Base-by-base conservation (phyloP, 2,888 invertebrate species). In the Onthophagus sagittarius region DNA sequence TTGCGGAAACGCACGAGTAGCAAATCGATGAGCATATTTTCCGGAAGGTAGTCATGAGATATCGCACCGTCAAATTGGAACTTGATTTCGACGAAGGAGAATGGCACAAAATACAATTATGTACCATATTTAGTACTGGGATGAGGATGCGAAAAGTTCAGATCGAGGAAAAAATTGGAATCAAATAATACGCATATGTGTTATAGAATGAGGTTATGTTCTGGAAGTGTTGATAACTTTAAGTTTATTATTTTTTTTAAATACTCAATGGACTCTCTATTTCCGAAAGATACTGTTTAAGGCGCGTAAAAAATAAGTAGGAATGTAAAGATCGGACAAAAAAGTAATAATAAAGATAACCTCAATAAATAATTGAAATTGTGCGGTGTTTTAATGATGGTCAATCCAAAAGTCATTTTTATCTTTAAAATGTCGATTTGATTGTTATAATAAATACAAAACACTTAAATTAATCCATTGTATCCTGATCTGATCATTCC, bases 11-110 rank as follows among this genome's bases (percentile, higher is more conserved):
- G 93, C 79, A 89, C 91, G 75, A 88, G 91, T 74, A 91, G 92
- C 75, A 92, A 92, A 82, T 90, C 92, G 74, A 92, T 93, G 84
- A 92, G 89, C 85, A 92, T 93, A 86, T 93, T 93, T 85, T 91
- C 92, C 31, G 75, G 75, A 31, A 77, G 78, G 78, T 78, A 78
- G 77, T 78, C 75, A 73, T 70, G 67, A 67, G 67, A 32, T 64
- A 15, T 23, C 39, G 5, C 11, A 11, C 4, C 7, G 39, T 53
- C 39, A 53, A 7, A 9, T 53, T 9, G 39, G 39, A 11, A 53
- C 11, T 53, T 53, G 39, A 11, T 53, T 53, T 53, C 7, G 39
- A 53, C 2, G 39, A 53, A 53, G 39, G 39, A 53, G 39, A 53
- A 11, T 9, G 11, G 39, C 39, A 53, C 39, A 53, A 53, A 53